Evolutionary conservation across 2,888 invertebrate genomes (phyloP), one percentile per base, ranked within the genome.

Genomic region (Cecidostiba fungosa): DNA sequence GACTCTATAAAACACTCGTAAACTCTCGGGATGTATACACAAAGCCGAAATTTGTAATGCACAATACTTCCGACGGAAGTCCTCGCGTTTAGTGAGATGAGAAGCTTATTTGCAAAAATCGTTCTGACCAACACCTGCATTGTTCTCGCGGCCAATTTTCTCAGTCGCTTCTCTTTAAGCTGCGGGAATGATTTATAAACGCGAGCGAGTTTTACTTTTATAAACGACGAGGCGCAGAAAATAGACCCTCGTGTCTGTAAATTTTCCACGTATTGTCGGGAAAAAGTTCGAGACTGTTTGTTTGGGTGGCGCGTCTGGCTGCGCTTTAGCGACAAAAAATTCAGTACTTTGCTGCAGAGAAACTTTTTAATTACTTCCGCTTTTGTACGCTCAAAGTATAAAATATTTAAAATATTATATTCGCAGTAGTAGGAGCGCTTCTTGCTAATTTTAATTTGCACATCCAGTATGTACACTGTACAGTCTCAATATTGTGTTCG

Each of bases 171-270:
- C 26, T 4, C 19, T 39, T 26, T 12, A 32, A 26, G 70, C 8
- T 29, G 19, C 66, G 3, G 6, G 12, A 36, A 84, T 78, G 79
- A 84, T 84, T 69, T 69, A 77, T 36, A 59, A n/a, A n/a, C 54
- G 39, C 19, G 8, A 29, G 26, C n/a, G 23, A 66, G 66, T 84
- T 59, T 77, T 14, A 77, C 32, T 70, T 72, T 77, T 29, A 72
- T 59, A 83, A 83, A 77, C 32, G 36, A 4, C 50, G 14, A 23
- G 43, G 39, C 54, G 47, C 70, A 36, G 47, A 77, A 83, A 77
- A 77, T 72, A 83, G 59, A 83, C 16, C 19, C 14, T 29, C 32
- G n/a, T 23, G 10, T 54, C n/a, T 47, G 73, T 78, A 72, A 83
- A 83, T 77, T 72, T 83, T 77, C 83, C 16, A n/a, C 16, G 66